phyloP scores from a whole-genome alignment of 2,797 vertebrate genomes.

The Pseudochirops corinnae region DNA sequence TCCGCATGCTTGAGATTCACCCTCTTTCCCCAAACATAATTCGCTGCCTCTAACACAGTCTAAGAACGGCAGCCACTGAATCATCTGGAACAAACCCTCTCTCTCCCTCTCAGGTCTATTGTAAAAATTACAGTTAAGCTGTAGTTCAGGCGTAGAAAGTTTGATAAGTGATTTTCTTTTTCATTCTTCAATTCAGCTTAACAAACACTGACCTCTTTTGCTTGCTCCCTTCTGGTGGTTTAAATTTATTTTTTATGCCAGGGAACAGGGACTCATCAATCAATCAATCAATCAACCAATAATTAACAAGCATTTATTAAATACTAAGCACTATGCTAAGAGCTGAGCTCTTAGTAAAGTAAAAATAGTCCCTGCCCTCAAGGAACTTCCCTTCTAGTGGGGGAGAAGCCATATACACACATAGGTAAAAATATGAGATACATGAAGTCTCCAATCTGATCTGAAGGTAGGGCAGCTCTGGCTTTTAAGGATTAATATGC shows the following conservation, averaged over 20 bases:
- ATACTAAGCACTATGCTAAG: not conserved
- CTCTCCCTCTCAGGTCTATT: conserved; percentile 1
- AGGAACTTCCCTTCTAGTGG: not conserved
- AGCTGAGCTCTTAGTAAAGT: not conserved
- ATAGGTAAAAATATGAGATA: not conserved
- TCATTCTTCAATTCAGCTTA: conserved; percentile 37
- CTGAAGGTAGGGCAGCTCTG: not conserved
- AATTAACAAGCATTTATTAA: not conserved
- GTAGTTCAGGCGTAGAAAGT: not conserved
- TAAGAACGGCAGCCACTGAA: not conserved
- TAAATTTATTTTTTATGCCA: not conserved
- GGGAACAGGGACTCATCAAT: not conserved
- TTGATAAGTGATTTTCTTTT: not conserved
- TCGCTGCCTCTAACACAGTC: not conserved
- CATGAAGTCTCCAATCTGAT: not conserved
- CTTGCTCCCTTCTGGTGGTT: conserved; percentile 55
- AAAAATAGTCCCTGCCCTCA: not conserved
- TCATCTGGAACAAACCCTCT: not conserved
- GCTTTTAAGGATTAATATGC: not conserved
- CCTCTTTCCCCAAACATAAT: not conserved
- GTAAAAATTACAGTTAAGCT: conserved; percentile 21
- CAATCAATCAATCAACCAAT: no score
- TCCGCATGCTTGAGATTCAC: not conserved
- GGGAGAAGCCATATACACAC: not conserved
- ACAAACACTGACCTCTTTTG: conserved; percentile 79